Conservation (phyloP, 2,797 vertebrate genomes). For the Acanthornis magna region DNA sequence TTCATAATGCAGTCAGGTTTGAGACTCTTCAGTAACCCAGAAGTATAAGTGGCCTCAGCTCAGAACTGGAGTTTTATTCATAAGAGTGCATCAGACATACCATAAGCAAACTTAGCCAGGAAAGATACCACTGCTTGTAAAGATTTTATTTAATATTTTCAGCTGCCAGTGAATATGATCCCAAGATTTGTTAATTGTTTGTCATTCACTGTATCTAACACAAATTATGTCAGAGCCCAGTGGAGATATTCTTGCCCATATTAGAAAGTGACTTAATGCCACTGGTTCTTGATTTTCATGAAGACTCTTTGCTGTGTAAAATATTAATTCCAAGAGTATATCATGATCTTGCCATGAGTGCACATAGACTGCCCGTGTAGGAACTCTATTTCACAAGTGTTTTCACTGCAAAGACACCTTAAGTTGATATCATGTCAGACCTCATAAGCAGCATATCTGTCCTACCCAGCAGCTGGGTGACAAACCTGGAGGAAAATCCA, state of each 20-base stretch:
- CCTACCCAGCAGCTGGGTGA: background rate
- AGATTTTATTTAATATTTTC: background rate
- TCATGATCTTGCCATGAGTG: background rate
- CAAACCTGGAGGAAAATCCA: background rate
- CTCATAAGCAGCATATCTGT: background rate
- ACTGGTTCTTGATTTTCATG: background rate
- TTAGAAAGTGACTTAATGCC: background rate
- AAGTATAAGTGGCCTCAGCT: background rate
- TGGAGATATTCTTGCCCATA: background rate
- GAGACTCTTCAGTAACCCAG: background rate
- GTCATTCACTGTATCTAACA: background rate
- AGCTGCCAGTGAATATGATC: background rate
- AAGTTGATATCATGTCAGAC: background rate
- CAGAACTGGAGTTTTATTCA: background rate
- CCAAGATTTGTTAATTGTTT: background rate
- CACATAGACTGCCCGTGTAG: background rate
- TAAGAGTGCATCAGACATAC: background rate
- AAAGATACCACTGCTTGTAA: background rate
- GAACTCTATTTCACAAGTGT: background rate
- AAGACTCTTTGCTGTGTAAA: background rate
- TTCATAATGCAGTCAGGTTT: rapidly evolving
- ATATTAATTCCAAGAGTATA: background rate
- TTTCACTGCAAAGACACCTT: background rate
- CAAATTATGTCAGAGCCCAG: background rate
- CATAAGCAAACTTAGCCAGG: background rate